phyloP scores from a whole-genome alignment of 92 coral and sea anemone species.

The Blastomussa wellsi region DNA sequence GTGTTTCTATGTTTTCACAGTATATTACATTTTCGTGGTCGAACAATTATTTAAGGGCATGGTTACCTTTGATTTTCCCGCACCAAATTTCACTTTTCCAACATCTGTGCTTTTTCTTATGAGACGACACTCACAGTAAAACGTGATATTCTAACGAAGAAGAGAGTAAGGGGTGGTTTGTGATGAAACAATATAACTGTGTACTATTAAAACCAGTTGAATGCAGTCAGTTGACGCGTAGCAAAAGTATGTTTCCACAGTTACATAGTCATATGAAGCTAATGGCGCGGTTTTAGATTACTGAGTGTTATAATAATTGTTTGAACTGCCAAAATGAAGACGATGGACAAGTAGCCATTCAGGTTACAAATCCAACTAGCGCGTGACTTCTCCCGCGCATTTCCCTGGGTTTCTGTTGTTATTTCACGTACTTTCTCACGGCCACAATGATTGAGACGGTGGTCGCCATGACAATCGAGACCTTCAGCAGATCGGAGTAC shows the following conservation, averaged over 20 bases:
- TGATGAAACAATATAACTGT: not conserved
- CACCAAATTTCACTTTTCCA: conserved; percentile 13
- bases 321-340: not conserved
- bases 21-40: not conserved
- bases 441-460: not conserved
- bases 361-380: not conserved
- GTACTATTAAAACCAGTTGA: not conserved
- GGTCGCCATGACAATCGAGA: not conserved
- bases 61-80: conserved; percentile 18
- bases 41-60: not conserved
- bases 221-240: not conserved
- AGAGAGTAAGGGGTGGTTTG: not conserved
- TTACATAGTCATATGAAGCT: not conserved
- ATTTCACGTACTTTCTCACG: not conserved
- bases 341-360: not conserved
- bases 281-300: not conserved
- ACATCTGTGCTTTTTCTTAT: conserved; percentile 50
- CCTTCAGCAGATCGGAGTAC: too few species aligned
- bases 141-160: conserved; percentile 59
- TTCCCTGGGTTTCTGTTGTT: not conserved
- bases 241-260: not conserved
- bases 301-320: not conserved
- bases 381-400: not conserved
- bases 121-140: conserved; percentile 81
- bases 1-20: not conserved